Percentiles rank a stretch among this genome's conserved stretches.
Evolutionary conservation across 2,113 vertebrate species (phyloP).

Genomic region (Triplophysa rosa): DNA sequence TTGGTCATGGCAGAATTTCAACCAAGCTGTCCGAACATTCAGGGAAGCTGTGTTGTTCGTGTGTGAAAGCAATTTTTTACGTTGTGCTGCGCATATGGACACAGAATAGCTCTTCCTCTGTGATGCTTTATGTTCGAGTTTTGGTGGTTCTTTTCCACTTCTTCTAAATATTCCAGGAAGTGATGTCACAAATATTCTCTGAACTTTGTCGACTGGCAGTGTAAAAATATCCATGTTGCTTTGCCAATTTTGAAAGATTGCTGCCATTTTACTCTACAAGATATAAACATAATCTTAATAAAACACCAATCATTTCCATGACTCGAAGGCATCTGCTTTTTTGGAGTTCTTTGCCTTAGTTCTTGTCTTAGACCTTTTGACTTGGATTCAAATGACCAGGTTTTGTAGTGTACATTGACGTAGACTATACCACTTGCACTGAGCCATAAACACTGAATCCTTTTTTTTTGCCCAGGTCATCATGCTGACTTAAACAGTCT

Average conservation of each 20-base stretch:
- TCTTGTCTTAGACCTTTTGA: slow-evolving; percentile 5
- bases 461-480: too few species aligned
- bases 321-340: neutral
- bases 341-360: neutral
- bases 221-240: slow-evolving; percentile 76
- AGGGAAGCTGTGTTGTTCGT: slow-evolving; percentile 65
- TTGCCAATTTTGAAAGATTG: slow-evolving; percentile 59
- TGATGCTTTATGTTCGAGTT: slow-evolving; percentile 63
- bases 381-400: slow-evolving; percentile 34
- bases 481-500: too few species aligned
- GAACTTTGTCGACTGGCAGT: slow-evolving; percentile 68
- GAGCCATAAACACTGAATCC: too few species aligned
- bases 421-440: too few species aligned
- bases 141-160: slow-evolving; percentile 63
- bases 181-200: slow-evolving; percentile 64
- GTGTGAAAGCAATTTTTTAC: slow-evolving; percentile 54
- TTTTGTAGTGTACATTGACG: neutral
- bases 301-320: neutral
- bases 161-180: slow-evolving; percentile 63
- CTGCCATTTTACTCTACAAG: slow-evolving; percentile 56
- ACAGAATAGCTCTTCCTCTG: slow-evolving; percentile 49
- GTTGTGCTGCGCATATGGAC: slow-evolving; percentile 61
- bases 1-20: neutral
- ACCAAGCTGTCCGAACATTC: slow-evolving; percentile 67
- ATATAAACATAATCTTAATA: neutral